phyloP scores from a whole-genome alignment of 2,888 invertebrate species.

The Deladenus siricidicola region DNA sequence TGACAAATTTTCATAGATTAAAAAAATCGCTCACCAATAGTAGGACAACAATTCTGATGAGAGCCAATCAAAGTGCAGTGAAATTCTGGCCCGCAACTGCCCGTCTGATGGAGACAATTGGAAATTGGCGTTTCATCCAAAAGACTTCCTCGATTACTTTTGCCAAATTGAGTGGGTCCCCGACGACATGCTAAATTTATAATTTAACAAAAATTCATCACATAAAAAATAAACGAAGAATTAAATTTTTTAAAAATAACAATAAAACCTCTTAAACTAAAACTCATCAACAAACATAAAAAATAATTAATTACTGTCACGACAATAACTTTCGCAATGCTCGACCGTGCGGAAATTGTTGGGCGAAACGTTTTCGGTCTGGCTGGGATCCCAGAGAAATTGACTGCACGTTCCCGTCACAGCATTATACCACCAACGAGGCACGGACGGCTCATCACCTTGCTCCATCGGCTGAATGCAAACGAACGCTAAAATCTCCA shows the following conservation, averaged over 20 bases:
- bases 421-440: conserved; percentile 48
- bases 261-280: neutral
- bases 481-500: conserved; percentile 32
- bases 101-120: conserved; percentile 40
- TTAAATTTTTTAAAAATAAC: neutral
- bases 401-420: conserved; percentile 48
- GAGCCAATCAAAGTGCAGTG: conserved; percentile 43
- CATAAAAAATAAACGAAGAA: neutral
- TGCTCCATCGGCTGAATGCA: conserved; percentile 47
- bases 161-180: conserved; percentile 37
- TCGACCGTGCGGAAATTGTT: conserved; percentile 48
- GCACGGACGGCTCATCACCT: conserved; percentile 46
- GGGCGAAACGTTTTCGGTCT: conserved; percentile 42
- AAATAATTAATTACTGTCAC: conserved; percentile 34
- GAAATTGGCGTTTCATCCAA: conserved; percentile 43
- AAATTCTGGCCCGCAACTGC: conserved; percentile 38
- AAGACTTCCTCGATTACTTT: conserved; percentile 30
- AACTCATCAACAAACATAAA: conserved; percentile 1
- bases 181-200: conserved; percentile 36
- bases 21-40: conserved; percentile 21
- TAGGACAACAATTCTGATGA: conserved; percentile 45
- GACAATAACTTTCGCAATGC: conserved; percentile 46
- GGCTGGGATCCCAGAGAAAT: conserved; percentile 49
- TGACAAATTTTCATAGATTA: neutral
- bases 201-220: neutral